Evolutionary conservation across 2,888 invertebrate species (phyloP).

Genomic region (Blera fallax): DNA sequence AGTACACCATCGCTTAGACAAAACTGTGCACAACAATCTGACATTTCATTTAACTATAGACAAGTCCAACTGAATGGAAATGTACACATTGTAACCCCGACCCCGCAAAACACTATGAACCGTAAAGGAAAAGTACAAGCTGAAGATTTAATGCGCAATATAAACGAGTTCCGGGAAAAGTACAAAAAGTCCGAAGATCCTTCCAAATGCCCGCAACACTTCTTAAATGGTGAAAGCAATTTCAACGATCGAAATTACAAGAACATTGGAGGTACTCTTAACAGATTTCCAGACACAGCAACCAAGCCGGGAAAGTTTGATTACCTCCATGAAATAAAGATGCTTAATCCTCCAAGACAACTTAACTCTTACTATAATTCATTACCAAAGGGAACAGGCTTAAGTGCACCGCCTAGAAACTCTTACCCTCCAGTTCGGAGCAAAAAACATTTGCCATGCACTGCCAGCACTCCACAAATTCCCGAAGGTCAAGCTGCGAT

Average conservation of each 20-base stretch:
- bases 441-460: slow-evolving; percentile 78
- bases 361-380: slow-evolving; percentile 79
- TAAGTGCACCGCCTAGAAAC: slow-evolving; percentile 85
- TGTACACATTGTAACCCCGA: slow-evolving; percentile 38
- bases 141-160: slow-evolving; percentile 84
- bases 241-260: slow-evolving; percentile 8
- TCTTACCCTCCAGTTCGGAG: slow-evolving; percentile 85
- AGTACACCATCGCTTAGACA: slow-evolving; percentile 81
- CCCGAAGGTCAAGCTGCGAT: slow-evolving; percentile 5
- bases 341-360: slow-evolving; percentile 79
- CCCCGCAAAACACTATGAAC: slow-evolving; percentile 71
- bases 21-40: slow-evolving; percentile 58
- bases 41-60: slow-evolving; percentile 62
- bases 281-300: slow-evolving; percentile 68
- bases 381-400: slow-evolving; percentile 82
- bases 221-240: slow-evolving; percentile 49
- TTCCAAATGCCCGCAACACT: slow-evolving; percentile 61
- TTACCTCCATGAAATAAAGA: slow-evolving; percentile 80
- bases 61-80: slow-evolving; percentile 65
- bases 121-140: slow-evolving; percentile 80
- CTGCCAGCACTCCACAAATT: slow-evolving; percentile 41
- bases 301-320: slow-evolving; percentile 77
- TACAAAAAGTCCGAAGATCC: slow-evolving; percentile 84
- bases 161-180: slow-evolving; percentile 85
- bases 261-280: slow-evolving; percentile 72